phyloP scores from a whole-genome alignment of 2,797 vertebrate species.

The Alosa sapidissima region DNA sequence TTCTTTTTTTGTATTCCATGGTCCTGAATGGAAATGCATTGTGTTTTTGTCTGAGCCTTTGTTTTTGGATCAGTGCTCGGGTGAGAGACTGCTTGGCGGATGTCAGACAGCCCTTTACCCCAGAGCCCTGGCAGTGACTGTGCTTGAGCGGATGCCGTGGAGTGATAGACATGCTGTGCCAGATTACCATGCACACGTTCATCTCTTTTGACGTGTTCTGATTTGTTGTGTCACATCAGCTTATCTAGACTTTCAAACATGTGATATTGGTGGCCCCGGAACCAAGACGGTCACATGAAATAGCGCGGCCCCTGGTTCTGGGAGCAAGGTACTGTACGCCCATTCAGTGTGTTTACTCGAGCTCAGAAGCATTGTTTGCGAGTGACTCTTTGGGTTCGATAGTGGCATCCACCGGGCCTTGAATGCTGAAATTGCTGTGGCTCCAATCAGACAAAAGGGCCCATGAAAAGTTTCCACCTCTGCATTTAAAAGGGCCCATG shows the following conservation, averaged over 20 bases:
- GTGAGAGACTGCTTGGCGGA: background rate
- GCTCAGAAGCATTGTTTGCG: background rate
- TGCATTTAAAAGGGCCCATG: background rate
- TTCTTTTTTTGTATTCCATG: background rate
- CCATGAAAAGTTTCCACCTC: background rate
- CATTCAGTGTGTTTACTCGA: background rate
- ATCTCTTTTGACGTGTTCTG: slow-evolving; percentile 1
- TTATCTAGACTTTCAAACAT: background rate
- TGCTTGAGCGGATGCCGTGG: background rate
- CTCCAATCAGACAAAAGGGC: background rate
- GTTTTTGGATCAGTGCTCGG: background rate
- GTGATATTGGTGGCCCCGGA: background rate
- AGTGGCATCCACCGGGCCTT: background rate
- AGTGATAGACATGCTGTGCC: background rate
- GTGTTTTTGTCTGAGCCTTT: background rate
- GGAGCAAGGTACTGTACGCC: background rate
- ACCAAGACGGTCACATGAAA: background rate
- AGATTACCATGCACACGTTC: background rate
- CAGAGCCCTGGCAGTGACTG: background rate
- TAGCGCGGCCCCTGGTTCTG: background rate
- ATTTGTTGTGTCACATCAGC: background rate
- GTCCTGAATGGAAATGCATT: slow-evolving; percentile 13
- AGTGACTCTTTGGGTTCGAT: background rate
- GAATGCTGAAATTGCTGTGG: background rate
- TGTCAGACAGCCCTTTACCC: background rate